Conservation (phyloP, 2,797 vertebrate species). For the Brachyrhaphis roseni region DNA sequence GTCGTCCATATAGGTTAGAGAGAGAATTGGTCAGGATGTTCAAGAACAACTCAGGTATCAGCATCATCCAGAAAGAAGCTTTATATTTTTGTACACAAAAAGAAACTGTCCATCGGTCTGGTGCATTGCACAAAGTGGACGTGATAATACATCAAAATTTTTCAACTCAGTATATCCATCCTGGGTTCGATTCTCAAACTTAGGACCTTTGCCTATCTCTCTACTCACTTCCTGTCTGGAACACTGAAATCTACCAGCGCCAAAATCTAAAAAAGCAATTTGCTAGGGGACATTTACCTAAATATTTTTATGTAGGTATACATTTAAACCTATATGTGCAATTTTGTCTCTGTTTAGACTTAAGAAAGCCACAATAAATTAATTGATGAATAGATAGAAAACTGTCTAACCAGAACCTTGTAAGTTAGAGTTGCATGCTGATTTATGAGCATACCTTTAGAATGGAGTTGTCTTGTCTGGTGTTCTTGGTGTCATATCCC, state of each 20-base stretch:
- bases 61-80: neutral
- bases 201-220: neutral
- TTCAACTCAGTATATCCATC: neutral
- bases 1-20: neutral
- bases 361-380: neutral
- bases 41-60: neutral
- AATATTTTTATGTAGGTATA: neutral
- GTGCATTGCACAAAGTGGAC: neutral
- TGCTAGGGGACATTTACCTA: neutral
- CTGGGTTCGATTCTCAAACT: neutral
- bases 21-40: neutral
- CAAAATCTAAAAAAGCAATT: neutral
- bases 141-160: neutral
- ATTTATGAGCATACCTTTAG: conserved; percentile 86
- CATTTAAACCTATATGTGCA: neutral
- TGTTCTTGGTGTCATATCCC: conserved; percentile 97
- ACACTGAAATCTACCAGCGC: neutral
- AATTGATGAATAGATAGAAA: neutral
- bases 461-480: conserved; percentile 98
- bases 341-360: neutral
- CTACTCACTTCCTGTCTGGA: neutral
- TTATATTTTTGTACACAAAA: neutral
- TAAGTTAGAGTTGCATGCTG: neutral
- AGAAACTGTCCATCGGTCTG: neutral
- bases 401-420: neutral